Percentiles rank a stretch among this genome's conserved stretches.
Evolutionary conservation across 2,888 invertebrate genomes (phyloP).

Genomic region (Gastracanthus pulcherrimus): DNA sequence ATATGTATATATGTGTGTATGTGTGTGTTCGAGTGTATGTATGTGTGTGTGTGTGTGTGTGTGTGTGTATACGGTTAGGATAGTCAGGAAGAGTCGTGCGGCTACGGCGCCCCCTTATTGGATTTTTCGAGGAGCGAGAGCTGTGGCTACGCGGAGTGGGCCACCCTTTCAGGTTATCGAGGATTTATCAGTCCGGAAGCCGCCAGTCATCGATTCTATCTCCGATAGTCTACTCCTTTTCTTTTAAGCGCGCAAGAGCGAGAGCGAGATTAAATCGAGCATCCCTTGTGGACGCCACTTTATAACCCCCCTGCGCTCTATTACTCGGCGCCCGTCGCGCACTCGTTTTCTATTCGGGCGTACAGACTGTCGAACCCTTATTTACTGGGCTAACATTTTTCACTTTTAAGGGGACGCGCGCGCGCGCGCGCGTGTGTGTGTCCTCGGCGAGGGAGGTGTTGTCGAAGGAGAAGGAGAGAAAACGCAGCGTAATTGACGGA

Average conservation of each 20-base stretch:
- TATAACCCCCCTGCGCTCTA: slow-evolving; percentile 28
- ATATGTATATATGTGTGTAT: too few species aligned
- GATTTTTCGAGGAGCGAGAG: slow-evolving; percentile 25
- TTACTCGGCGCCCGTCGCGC: slow-evolving; percentile 17
- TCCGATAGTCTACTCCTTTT: slow-evolving; percentile 18
- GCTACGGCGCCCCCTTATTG: slow-evolving; percentile 18
- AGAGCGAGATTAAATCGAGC: slow-evolving; percentile 67
- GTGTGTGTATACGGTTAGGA: neutral
- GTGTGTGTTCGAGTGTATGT: too few species aligned
- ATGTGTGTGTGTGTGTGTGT: too few species aligned
- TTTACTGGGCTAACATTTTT: slow-evolving; percentile 37
- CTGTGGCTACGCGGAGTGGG: neutral
- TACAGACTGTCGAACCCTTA: slow-evolving; percentile 32
- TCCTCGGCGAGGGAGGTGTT: neutral
- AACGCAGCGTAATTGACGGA: neutral
- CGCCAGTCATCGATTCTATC: slow-evolving; percentile 59
- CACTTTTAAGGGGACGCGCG: slow-evolving; percentile 22
- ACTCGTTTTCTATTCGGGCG: neutral
- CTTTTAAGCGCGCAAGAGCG: slow-evolving; percentile 37
- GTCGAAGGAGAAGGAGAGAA: neutral
- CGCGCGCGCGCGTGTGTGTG: neutral
- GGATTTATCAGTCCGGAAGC: slow-evolving; percentile 52
- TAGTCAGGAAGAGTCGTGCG: neutral
- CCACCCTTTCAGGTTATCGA: slow-evolving; percentile 42
- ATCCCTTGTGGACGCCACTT: slow-evolving; percentile 64